These are phyloP conservation scores for Loripinus fragilis DNA, from an alignment of 2,888 invertebrate genomes.

Conservation along the genomic window DNA sequence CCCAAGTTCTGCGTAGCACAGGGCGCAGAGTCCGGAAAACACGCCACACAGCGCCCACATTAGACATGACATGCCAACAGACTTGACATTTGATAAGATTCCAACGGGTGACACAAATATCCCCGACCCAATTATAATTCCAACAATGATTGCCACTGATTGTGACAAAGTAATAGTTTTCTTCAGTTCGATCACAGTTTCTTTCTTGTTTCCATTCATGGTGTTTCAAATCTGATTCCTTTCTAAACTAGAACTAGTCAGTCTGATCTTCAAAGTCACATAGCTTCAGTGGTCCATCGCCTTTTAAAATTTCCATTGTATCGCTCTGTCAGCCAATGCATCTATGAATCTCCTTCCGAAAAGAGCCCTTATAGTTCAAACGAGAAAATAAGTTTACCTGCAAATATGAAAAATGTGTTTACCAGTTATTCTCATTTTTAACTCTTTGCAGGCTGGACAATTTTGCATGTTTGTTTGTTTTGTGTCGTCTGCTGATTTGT, in stretches of 20 bases:
- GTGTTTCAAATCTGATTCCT: no score
- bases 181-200: slow-evolving; percentile 67
- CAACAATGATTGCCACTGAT: slow-evolving; percentile 83
- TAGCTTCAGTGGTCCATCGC: not conserved
- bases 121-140: slow-evolving; percentile 96
- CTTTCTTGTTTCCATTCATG: slow-evolving; percentile 23
- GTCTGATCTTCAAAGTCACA: no score
- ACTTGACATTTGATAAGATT: slow-evolving; percentile 92
- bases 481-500: no score
- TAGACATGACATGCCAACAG: slow-evolving; percentile 89
- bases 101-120: slow-evolving; percentile 97
- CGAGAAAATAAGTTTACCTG: no score
- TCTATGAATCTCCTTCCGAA: no score
- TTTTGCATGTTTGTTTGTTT: no score
- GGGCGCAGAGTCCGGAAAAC: slow-evolving; percentile 90
- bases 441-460: no score
- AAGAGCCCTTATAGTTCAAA: no score
- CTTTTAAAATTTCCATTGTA: not conserved
- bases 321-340: no score
- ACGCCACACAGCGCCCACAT: slow-evolving; percentile 95
- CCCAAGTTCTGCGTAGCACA: slow-evolving; percentile 95
- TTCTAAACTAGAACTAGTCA: no score
- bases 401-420: no score
- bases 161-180: slow-evolving; percentile 74
- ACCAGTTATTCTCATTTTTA: no score